phyloP scores from a whole-genome alignment of 2,113 vertebrate species.

The Bubo scandiacus region DNA sequence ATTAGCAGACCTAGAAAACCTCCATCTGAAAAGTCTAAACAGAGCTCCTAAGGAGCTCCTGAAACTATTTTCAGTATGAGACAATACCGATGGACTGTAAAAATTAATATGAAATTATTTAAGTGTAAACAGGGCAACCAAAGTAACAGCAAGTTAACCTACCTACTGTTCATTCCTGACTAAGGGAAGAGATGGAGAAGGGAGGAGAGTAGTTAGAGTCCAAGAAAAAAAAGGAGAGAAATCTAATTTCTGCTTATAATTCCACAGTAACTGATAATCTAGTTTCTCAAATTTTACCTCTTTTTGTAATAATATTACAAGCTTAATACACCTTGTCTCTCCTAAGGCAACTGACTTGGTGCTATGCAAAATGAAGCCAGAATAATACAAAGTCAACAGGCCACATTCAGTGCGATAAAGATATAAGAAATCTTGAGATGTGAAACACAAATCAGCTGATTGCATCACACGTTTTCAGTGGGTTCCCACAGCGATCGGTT shows the following conservation, averaged over 20 bases:
- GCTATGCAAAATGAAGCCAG: neutral
- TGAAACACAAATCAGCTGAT: neutral
- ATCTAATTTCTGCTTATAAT: neutral
- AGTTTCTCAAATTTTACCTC: neutral
- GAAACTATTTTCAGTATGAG: neutral
- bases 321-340: neutral
- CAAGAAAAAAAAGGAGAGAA: neutral
- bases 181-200: neutral
- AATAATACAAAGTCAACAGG: neutral
- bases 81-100: neutral
- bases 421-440: neutral
- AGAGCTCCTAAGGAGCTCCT: neutral
- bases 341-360: neutral
- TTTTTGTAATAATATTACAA: neutral
- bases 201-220: neutral
- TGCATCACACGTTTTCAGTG: neutral
- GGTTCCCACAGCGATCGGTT: neutral
- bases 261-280: neutral
- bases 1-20: neutral
- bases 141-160: neutral
- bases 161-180: neutral
- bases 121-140: neutral
- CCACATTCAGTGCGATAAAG: neutral
- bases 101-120: neutral
- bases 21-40: constrained; percentile 8